phyloP scores from a whole-genome alignment of 30 jellyfish, hydroid and myxozoan species.

The Aurelia aurita region DNA sequence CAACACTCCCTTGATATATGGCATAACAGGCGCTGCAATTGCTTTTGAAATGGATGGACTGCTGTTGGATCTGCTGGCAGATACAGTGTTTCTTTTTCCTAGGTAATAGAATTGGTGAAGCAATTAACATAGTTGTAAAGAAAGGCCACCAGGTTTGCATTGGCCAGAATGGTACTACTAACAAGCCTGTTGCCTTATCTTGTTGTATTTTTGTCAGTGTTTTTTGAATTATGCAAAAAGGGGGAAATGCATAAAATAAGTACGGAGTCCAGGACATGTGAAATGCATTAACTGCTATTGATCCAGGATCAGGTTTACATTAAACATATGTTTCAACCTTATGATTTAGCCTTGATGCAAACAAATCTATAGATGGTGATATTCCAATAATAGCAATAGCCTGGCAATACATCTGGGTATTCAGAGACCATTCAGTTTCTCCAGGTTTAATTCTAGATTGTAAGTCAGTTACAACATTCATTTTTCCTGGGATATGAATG shows the following conservation, averaged over 20 bases:
- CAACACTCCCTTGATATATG: slow-evolving; percentile 41
- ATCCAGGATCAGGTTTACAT: slow-evolving; percentile 50
- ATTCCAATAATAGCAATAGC: slow-evolving; percentile 9
- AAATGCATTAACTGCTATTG: slow-evolving; percentile 39
- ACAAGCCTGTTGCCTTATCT: slow-evolving; percentile 59
- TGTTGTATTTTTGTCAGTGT: slow-evolving; percentile 31
- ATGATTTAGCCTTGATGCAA: slow-evolving; percentile 42
- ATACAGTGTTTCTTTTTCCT: background rate
- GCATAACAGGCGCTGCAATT: slow-evolving; percentile 36
- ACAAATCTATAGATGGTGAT: slow-evolving; percentile 45
- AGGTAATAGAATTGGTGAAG: slow-evolving; percentile 12
- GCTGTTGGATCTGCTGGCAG: slow-evolving; percentile 33
- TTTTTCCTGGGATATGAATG: slow-evolving; percentile 59
- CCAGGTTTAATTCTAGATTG: slow-evolving; percentile 25
- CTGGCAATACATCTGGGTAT: background rate
- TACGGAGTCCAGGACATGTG: slow-evolving; percentile 21
- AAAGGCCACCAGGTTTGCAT: slow-evolving; percentile 74
- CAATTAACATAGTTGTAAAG: slow-evolving; percentile 20
- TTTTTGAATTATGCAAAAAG: slow-evolving; percentile 44
- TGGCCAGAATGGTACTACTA: slow-evolving; percentile 82
- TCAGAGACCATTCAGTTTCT: slow-evolving; percentile 63
- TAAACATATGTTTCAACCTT: slow-evolving; percentile 35
- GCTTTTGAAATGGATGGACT: slow-evolving; percentile 13
- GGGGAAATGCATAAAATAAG: slow-evolving; percentile 62
- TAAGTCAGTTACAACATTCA: slow-evolving; percentile 47